Conservation (phyloP, 2,113 vertebrate species). For the Elachura formosa region DNA sequence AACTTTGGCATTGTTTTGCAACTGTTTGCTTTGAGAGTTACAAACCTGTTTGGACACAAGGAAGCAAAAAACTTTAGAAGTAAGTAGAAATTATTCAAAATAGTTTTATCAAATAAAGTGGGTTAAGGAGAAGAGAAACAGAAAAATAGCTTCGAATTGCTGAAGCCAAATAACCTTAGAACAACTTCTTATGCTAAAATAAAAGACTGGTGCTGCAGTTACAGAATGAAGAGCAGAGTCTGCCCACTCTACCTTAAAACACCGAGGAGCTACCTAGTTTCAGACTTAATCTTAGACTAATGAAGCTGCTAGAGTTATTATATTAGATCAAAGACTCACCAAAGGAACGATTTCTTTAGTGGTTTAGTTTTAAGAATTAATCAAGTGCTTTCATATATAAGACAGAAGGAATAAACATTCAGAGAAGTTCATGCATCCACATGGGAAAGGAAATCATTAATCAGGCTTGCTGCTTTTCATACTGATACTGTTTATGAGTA, state of each 20-base stretch:
- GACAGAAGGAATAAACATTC: constrained; percentile 1
- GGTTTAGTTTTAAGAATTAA: constrained; percentile 22
- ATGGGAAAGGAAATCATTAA: constrained; percentile 4
- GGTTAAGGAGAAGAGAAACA: neutral
- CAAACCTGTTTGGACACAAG: neutral
- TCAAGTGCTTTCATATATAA: constrained; percentile 24
- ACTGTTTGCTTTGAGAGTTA: neutral
- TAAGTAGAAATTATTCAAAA: neutral
- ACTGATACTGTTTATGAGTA: neutral
- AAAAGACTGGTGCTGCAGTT: neutral
- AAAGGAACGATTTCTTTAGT: constrained; percentile 18
- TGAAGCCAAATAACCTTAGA: neutral
- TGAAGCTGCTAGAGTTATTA: constrained; percentile 13
- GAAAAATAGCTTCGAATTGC: neutral
- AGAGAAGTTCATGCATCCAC: neutral
- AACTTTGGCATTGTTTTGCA: neutral
- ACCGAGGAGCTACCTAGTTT: neutral
- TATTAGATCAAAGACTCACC: constrained; percentile 40
- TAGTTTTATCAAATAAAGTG: neutral
- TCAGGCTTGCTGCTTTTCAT: neutral
- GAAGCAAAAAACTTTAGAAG: neutral
- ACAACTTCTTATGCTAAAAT: neutral
- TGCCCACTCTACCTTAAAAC: neutral
- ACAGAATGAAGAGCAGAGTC: neutral
- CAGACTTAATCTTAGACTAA: constrained; percentile 20